These are phyloP conservation scores for Actinopyga echinites DNA, from an alignment of 53 echinoderm and acorn worm genomes.

Conservation along the genomic window DNA sequence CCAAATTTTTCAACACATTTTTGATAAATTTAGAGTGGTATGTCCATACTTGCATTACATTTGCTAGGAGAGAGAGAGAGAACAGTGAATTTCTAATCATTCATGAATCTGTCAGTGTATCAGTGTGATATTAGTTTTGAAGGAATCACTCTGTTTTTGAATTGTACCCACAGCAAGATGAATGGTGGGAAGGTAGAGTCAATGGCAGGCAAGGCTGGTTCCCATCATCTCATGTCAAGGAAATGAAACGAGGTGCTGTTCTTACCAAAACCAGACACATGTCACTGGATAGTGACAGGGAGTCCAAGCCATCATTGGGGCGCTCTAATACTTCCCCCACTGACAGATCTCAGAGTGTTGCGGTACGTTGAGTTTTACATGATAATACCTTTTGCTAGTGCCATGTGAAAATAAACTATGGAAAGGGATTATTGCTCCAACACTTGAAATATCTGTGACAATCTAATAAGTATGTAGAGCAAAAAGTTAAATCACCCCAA, in stretches of 20 bases:
- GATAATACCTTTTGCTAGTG: no score
- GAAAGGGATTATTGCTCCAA: no score
- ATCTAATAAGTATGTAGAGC: no score
- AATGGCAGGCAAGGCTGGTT: slow-evolving; percentile 79
- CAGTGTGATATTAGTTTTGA: not conserved
- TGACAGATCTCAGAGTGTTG: not conserved
- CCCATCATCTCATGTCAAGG: slow-evolving; percentile 86
- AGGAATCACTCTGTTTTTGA: not conserved
- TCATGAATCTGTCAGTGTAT: no score
- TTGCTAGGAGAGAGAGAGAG: no score
- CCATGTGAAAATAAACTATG: no score
- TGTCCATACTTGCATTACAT: no score
- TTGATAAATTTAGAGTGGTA: no score
- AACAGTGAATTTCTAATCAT: no score
- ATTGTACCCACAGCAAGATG: slow-evolving; percentile 82
- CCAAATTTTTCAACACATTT: no score
- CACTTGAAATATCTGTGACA: no score
- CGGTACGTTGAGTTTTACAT: not conserved
- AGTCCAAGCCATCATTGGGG: slow-evolving; percentile 16
- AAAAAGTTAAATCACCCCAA: no score
- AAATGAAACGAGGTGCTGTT: slow-evolving; percentile 50
- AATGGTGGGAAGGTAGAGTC: slow-evolving; percentile 90
- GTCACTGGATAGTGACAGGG: slow-evolving; percentile 34
- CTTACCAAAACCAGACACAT: slow-evolving; percentile 23
- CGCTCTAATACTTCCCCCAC: slow-evolving; percentile 20